phyloP scores from a whole-genome alignment of 2,113 vertebrate genomes.

The Atractosteus spatula region DNA sequence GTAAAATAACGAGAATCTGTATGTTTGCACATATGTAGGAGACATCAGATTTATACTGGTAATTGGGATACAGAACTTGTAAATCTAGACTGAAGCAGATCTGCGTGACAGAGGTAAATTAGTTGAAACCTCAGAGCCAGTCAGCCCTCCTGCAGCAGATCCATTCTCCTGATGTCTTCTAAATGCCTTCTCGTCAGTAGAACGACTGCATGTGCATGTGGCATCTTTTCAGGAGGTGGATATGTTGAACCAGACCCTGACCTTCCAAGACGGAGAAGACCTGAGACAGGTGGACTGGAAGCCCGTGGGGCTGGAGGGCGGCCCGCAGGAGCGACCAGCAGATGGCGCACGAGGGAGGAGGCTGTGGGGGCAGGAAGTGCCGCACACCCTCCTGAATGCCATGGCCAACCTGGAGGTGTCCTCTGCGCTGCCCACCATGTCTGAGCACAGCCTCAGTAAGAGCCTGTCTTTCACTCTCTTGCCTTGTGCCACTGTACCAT shows the following conservation, averaged over 20 bases:
- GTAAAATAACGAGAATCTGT: slow-evolving; percentile 11
- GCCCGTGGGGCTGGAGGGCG: slow-evolving; percentile 4
- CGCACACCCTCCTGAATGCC: slow-evolving; percentile 65
- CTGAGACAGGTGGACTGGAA: slow-evolving; percentile 47
- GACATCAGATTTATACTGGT: no score
- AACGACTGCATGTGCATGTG: no score
- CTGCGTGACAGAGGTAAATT: no score
- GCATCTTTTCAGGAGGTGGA: slow-evolving; percentile 53
- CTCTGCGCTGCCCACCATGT: slow-evolving; percentile 35
- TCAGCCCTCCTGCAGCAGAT: no score
- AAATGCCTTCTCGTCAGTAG: no score
- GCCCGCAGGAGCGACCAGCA: slow-evolving; percentile 17
- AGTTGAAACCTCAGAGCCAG: no score
- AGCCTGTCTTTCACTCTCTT: not conserved
- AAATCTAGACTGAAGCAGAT: no score
- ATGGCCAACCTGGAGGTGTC: slow-evolving; percentile 59
- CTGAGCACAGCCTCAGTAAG: slow-evolving; percentile 41
- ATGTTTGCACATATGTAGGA: no score
- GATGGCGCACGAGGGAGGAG: slow-evolving; percentile 38
- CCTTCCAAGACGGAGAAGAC: slow-evolving; percentile 57
- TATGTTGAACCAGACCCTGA: slow-evolving; percentile 60
- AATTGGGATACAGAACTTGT: no score
- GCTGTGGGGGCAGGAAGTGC: slow-evolving; percentile 60
- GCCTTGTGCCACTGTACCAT: no score
- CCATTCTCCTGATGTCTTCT: no score